Evolutionary conservation across 64 coral and sea anemone genomes (phyloP).

Genomic region (Dendronephthya gigantea): DNA sequence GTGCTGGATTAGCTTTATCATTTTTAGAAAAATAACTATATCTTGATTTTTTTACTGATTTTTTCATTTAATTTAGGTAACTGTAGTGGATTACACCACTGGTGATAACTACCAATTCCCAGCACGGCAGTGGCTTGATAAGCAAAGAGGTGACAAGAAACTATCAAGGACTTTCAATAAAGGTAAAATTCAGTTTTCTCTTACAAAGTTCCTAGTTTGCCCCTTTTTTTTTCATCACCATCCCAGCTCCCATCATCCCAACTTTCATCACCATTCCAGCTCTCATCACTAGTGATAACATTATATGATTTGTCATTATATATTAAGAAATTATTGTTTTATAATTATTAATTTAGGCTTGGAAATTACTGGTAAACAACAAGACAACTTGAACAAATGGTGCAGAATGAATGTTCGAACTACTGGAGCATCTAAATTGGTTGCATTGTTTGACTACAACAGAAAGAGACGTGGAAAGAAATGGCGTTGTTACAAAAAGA

Average conservation of each 20-base stretch:
- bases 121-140: background rate
- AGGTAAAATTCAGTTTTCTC: too few relatives aligned
- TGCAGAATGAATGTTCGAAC: background rate
- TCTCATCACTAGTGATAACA: too few relatives aligned
- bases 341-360: background rate
- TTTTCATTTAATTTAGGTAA: background rate
- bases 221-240: too few relatives aligned
- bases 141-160: background rate
- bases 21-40: background rate
- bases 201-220: too few relatives aligned
- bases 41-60: background rate
- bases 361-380: background rate
- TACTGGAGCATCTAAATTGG: background rate
- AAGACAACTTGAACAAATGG: conserved; percentile 5
- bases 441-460: conserved; percentile 2
- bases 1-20: too few relatives aligned
- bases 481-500: background rate
- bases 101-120: background rate
- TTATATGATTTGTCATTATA: background rate
- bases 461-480: background rate
- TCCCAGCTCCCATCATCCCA: too few relatives aligned
- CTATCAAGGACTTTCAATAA: background rate
- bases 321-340: background rate
- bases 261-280: too few relatives aligned
- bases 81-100: background rate